Evolutionary conservation across 2,797 vertebrate genomes (phyloP).

Genomic region (Otus scops): DNA sequence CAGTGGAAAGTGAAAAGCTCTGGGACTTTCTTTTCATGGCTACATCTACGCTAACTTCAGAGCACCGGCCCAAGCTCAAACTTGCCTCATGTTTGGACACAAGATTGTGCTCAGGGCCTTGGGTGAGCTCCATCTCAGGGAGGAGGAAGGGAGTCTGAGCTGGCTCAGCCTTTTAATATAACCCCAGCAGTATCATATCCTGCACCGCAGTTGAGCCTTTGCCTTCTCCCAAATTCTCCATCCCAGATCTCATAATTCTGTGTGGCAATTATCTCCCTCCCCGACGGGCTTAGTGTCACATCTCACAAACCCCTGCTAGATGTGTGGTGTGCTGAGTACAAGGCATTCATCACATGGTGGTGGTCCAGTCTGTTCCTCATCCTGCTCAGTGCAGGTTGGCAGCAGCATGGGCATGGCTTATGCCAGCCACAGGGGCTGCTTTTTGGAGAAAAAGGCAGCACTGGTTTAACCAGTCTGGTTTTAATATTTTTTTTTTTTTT

Average conservation of each 20-base stretch:
- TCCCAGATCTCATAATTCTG: neutral
- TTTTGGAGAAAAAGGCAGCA: neutral
- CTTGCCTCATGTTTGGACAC: constrained; percentile 44
- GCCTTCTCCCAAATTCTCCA: neutral
- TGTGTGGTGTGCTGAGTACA: neutral
- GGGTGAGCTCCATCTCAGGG: constrained; percentile 9
- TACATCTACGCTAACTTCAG: neutral
- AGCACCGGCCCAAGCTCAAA: constrained; percentile 8
- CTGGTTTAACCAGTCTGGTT: neutral
- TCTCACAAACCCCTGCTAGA: neutral
- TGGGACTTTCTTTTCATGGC: neutral
- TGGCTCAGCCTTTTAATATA: neutral
- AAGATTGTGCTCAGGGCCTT: constrained; percentile 29
- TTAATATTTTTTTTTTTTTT: neutral
- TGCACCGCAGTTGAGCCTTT: neutral
- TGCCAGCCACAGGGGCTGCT: neutral
- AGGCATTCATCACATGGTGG: neutral
- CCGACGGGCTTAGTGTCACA: neutral
- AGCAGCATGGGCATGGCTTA: neutral
- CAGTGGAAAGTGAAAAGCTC: neutral
- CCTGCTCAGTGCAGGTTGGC: neutral
- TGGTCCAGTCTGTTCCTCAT: neutral
- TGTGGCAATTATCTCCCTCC: neutral
- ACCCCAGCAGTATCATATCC: neutral
- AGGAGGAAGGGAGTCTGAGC: neutral